Percentiles rank a stretch among this genome's conserved stretches.
Evolutionary conservation across 2,797 vertebrate genomes (phyloP).

Genomic region (Enteromius trimaculatus): DNA sequence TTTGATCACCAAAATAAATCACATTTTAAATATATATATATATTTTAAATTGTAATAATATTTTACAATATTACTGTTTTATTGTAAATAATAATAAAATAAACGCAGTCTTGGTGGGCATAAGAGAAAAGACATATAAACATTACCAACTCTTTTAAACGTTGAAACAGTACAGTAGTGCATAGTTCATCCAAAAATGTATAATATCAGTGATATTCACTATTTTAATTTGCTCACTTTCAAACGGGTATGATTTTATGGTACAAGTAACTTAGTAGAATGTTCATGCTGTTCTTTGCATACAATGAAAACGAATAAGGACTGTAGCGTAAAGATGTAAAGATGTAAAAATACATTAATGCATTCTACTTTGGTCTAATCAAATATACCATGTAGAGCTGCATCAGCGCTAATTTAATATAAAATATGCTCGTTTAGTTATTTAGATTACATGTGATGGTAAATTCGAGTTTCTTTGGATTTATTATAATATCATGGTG

Average conservation of each 20-base stretch:
- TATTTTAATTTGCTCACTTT: not conserved
- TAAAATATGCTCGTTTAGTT: not conserved
- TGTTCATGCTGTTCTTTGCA: not conserved
- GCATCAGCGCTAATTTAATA: not conserved
- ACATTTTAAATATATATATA: not conserved
- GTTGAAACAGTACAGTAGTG: not conserved
- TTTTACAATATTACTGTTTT: not conserved
- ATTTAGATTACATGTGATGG: not conserved
- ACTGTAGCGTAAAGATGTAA: not conserved
- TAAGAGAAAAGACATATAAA: not conserved
- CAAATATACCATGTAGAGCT: not conserved
- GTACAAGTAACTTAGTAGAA: not conserved
- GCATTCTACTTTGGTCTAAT: not conserved
- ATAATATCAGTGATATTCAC: not conserved
- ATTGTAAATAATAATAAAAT: not conserved
- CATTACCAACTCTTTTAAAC: not conserved
- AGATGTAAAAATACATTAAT: no score
- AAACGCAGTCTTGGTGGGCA: not conserved
- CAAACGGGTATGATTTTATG: not conserved
- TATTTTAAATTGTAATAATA: not conserved
- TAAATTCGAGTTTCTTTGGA: not conserved
- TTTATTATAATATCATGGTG: not conserved
- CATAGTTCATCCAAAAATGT: not conserved
- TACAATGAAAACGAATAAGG: not conserved
- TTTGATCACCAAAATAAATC: not conserved